Conservation (phyloP, 2,888 invertebrate species). For the Protula sp. region DNA sequence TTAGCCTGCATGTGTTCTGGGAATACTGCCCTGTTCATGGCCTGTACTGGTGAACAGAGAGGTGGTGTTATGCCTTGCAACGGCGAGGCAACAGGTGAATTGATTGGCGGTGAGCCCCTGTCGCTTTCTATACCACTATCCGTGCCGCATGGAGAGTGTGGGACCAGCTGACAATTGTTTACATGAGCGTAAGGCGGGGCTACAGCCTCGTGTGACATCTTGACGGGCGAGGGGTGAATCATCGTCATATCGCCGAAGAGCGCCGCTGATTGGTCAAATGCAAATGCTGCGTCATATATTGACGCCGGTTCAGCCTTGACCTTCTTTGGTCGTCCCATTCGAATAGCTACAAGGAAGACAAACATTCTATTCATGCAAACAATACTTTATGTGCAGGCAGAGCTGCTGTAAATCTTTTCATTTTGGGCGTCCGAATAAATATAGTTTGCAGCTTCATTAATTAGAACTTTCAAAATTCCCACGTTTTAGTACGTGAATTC, state of each 20-base stretch:
- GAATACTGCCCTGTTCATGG: no score
- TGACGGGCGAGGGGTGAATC: not conserved
- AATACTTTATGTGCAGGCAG: no score
- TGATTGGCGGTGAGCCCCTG: not conserved
- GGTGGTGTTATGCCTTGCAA: no score
- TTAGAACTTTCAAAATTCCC: no score
- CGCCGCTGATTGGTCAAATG: not conserved
- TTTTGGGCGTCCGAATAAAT: no score
- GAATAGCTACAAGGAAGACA: constrained; percentile 17
- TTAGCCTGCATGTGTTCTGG: no score
- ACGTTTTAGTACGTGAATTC: no score
- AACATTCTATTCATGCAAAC: no score
- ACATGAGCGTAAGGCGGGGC: not conserved
- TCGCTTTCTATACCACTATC: not conserved
- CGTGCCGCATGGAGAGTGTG: not conserved
- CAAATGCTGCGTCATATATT: not conserved
- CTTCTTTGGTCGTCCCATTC: constrained; percentile 25
- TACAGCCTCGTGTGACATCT: not conserved
- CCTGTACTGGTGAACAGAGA: no score
- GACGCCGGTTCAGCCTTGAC: not conserved
- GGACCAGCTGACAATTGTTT: not conserved
- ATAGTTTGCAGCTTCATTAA: no score
- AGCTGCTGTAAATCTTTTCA: no score
- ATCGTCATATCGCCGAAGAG: not conserved
- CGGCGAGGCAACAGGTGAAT: no score